Conservation (phyloP, 2,797 vertebrate genomes). For the Rhyacichthys aspro region DNA sequence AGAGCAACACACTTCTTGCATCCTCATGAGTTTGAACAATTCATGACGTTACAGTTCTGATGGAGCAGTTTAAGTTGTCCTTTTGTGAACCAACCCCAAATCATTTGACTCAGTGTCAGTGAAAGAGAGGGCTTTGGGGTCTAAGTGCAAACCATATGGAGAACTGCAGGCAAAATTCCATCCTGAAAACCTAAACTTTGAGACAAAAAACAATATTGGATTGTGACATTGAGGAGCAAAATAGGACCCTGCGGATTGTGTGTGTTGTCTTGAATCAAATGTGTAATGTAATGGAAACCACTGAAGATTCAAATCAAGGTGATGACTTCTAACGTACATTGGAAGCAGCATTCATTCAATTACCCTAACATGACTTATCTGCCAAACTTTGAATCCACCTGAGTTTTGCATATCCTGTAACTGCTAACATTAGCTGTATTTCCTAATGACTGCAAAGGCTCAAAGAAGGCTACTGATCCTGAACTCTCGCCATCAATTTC, state of each 20-base stretch:
- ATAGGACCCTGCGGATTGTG: too few relatives aligned
- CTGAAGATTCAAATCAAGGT: neutral
- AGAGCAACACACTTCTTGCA: slow-evolving; percentile 34
- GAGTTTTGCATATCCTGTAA: slow-evolving; percentile 24
- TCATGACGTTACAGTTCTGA: neutral
- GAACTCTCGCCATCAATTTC: slow-evolving; percentile 13
- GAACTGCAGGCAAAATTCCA: slow-evolving; percentile 19
- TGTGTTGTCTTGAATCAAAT: neutral
- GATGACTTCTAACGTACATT: neutral
- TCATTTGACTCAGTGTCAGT: neutral
- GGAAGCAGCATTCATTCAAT: neutral
- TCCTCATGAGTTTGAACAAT: slow-evolving; percentile 26
- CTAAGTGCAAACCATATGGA: slow-evolving; percentile 1
- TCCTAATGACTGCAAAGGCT: slow-evolving; percentile 4
- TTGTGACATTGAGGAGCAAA: too few relatives aligned
- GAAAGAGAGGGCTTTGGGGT: neutral
- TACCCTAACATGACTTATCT: slow-evolving; percentile 1
- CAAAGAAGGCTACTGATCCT: neutral
- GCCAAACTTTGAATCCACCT: slow-evolving; percentile 27
- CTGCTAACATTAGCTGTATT: slow-evolving; percentile 2
- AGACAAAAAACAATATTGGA: neutral
- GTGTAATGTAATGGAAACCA: neutral
- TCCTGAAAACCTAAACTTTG: neutral
- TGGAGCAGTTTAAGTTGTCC: neutral
- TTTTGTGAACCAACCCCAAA: slow-evolving; percentile 1